Base-by-base conservation (phyloP, 1,140 invertebrate genomes). In the Drosophila elegans region DNA sequence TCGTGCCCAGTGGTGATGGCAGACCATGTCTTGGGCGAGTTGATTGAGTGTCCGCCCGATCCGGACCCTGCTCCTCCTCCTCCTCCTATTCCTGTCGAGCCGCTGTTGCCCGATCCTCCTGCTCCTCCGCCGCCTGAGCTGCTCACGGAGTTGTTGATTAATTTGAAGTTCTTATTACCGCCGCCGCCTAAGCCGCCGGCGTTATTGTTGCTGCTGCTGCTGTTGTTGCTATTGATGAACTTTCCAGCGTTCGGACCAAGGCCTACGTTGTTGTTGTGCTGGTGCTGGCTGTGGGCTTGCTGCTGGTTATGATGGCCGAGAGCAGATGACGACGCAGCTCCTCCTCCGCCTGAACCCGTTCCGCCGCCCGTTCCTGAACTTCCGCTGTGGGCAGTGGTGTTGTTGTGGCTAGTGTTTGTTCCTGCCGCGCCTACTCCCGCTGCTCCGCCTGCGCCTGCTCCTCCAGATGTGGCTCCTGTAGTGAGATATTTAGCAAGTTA, bases 1-100 rank as follows among this genome's bases (percentile, higher is more conserved):
- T 92, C 91, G 91, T 92, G 80, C 57, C 91, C 91, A 53, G 90
- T 92, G 56, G 91, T 92, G 54, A 92, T 91, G 34, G 91, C 83
- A 60, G 91, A 92, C 91, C 91, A 92, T 92, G 91, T 90, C 69
- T 91, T 85, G 48, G 91, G 83, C 60, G 89, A 90, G 44, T 90
- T 89, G 12, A 74, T 29, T 21, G 82, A 81, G 38, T 85, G 81
- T 32, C 79, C 41, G 27, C 71, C 55, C 7, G 74, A 66, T 48
- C 53, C 29, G 16, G 51, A 72, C 12, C 64, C 46, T 46, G 44
- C 49, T 34, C 52, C 63, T 13, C 52, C 57, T 11, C 59, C 53
- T 32, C 68, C 52, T 48, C 67, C n/a, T n/a, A n/a, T n/a, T n/a
- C n/a, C 11, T 29, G 52, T 12, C 5, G 83, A 84, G 44, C 59